Percentiles rank a stretch among this genome's conserved stretches.
phyloP scores from a whole-genome alignment of 2,888 invertebrate genomes.

The Caenorhabditis sp. region DNA sequence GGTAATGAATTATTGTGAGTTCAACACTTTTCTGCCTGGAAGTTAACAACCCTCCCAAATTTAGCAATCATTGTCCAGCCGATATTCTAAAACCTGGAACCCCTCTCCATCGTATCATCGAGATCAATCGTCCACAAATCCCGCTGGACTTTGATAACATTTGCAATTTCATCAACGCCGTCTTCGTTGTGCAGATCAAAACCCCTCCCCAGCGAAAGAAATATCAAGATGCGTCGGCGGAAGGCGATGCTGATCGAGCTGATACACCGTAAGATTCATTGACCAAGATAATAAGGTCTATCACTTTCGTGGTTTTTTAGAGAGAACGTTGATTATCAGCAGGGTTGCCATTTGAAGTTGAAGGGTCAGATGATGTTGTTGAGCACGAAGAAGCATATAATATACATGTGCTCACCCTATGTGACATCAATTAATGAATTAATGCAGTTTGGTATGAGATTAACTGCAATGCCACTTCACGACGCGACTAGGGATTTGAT shows the following conservation, averaged over 20 bases:
- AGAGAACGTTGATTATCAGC: conserved; percentile 8
- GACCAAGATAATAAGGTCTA: background rate
- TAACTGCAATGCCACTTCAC: conserved; percentile 68
- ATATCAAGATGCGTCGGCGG: conserved; percentile 14
- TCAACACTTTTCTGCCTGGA: background rate
- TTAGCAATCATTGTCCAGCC: conserved; percentile 61
- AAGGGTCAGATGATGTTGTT: conserved; percentile 69
- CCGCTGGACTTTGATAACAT: conserved; percentile 70
- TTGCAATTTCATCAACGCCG: conserved; percentile 70
- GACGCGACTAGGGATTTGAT: conserved; percentile 70
- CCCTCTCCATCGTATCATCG: conserved; percentile 62
- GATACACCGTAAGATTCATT: background rate
- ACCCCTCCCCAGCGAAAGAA: conserved; percentile 43
- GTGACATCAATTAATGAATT: conserved; percentile 68
- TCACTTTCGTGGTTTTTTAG: background rate
- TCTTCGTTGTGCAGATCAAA: conserved; percentile 67
- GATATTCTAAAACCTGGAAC: conserved; percentile 63
- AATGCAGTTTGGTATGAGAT: conserved; percentile 65
- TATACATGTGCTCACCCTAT: conserved; percentile 69
- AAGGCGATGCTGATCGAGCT: background rate
- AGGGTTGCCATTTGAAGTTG: conserved; percentile 58
- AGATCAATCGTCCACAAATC: conserved; percentile 66
- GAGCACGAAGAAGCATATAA: conserved; percentile 52
- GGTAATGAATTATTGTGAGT: conserved; percentile 64
- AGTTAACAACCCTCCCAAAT: conserved; percentile 7